phyloP scores from a whole-genome alignment of 2,797 vertebrate genomes.

The Anguilla pacifica region DNA sequence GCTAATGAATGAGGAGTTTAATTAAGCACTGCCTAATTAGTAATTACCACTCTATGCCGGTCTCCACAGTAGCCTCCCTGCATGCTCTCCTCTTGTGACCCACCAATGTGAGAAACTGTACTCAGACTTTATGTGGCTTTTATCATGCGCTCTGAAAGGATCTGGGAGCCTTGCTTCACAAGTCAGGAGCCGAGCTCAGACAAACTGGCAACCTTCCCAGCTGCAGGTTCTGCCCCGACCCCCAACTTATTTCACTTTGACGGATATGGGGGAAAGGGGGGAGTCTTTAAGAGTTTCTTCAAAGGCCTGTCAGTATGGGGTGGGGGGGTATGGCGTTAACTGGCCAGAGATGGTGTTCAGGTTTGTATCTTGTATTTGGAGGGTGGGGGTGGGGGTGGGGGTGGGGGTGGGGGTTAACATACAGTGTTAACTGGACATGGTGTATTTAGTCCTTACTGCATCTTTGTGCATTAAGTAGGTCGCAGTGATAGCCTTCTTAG shows the following conservation, averaged over 20 bases:
- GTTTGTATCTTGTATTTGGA: background rate
- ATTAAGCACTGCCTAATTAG: conserved; percentile 4
- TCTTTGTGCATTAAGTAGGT: background rate
- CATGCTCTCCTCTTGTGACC: background rate
- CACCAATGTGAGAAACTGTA: background rate
- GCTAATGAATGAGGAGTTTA: conserved; percentile 1
- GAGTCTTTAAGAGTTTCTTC: background rate
- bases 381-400: no score
- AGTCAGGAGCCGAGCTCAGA: background rate
- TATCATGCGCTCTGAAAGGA: background rate
- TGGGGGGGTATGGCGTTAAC: background rate
- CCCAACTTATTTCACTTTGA: background rate
- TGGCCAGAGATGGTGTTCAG: background rate
- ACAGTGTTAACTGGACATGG: no score
- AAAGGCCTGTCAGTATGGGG: background rate
- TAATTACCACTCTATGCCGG: background rate
- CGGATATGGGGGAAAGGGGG: background rate
- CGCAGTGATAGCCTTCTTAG: background rate
- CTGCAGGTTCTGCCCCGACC: background rate
- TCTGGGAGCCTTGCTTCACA: background rate
- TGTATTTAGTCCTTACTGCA: background rate
- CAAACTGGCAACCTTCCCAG: background rate
- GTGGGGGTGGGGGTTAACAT: no score
- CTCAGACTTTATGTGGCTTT: background rate
- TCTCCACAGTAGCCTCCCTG: background rate